These are phyloP conservation scores for Glandiceps talaboti DNA, from an alignment of 53 echinoderm and acorn worm species.

Conservation along the genomic window DNA sequence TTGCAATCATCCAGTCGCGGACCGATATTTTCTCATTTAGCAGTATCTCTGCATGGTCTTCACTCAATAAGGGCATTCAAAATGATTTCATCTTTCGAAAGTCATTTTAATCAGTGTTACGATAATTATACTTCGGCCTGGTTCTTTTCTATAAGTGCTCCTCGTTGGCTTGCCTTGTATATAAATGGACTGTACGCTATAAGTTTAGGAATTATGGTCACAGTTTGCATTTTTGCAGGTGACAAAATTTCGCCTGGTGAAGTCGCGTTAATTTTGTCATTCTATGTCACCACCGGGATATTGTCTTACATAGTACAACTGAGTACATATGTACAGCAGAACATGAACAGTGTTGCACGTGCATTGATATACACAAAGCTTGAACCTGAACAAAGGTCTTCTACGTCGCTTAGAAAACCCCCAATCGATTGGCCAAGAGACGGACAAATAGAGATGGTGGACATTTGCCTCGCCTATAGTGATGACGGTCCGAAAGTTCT, in stretches of 20 bases:
- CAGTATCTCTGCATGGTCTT: neutral
- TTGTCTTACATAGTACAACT: neutral
- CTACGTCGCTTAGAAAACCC: slow-evolving; percentile 34
- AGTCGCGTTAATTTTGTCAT: neutral
- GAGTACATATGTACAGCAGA: neutral
- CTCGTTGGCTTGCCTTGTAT: neutral
- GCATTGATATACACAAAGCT: slow-evolving; percentile 59
- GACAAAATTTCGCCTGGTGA: neutral
- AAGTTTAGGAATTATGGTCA: neutral
- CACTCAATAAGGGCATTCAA: neutral
- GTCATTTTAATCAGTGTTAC: neutral
- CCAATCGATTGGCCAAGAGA: slow-evolving; percentile 63
- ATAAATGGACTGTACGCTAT: neutral
- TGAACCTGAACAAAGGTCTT: slow-evolving; percentile 55
- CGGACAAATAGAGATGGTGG: slow-evolving; percentile 58
- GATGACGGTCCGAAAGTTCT: slow-evolving; percentile 35
- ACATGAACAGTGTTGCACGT: slow-evolving; percentile 8
- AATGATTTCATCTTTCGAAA: neutral
- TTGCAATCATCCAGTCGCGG: neutral
- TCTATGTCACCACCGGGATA: neutral
- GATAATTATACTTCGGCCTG: neutral
- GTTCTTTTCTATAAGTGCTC: neutral
- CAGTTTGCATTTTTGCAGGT: neutral
- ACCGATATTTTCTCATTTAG: neutral
- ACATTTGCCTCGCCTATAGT: slow-evolving; percentile 42